Percentiles rank a stretch among this genome's conserved stretches.
Conservation (phyloP, 2,113 vertebrate species). For the Istiophorus platypterus region DNA sequence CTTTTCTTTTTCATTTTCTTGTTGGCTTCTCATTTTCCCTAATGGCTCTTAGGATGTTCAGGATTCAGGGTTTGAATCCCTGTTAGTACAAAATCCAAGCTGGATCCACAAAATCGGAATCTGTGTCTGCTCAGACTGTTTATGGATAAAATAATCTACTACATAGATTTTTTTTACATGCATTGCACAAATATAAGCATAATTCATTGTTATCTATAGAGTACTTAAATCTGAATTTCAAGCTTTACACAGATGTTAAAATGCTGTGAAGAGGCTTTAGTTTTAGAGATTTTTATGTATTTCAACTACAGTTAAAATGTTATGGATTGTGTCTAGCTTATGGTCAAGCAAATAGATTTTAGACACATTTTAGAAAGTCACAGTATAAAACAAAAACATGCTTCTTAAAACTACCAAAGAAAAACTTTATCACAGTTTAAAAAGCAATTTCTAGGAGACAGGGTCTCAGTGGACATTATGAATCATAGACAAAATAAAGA, state of each 20-base stretch:
- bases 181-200: neutral
- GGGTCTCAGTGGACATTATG: neutral
- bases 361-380: neutral
- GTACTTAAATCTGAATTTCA: neutral
- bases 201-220: neutral
- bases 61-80: neutral
- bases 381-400: neutral
- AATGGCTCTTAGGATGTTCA: neutral
- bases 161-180: neutral
- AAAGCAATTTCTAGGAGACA: neutral
- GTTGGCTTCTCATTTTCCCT: neutral
- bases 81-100: too few species aligned
- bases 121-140: neutral
- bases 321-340: neutral
- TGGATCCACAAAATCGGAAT: neutral
- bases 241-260: neutral
- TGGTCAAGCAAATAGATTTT: neutral
- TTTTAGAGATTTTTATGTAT: neutral
- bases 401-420: neutral
- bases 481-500: slow-evolving; percentile 4
- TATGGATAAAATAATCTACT: neutral
- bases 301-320: neutral
- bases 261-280: neutral
- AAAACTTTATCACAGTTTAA: neutral
- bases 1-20: neutral